A percentile compares a stretch with the other conserved stretches of the same genome.
These are phyloP conservation scores for Mesochorus sp. DNA, from an alignment of 2,888 invertebrate genomes.

Conservation along the genomic window DNA sequence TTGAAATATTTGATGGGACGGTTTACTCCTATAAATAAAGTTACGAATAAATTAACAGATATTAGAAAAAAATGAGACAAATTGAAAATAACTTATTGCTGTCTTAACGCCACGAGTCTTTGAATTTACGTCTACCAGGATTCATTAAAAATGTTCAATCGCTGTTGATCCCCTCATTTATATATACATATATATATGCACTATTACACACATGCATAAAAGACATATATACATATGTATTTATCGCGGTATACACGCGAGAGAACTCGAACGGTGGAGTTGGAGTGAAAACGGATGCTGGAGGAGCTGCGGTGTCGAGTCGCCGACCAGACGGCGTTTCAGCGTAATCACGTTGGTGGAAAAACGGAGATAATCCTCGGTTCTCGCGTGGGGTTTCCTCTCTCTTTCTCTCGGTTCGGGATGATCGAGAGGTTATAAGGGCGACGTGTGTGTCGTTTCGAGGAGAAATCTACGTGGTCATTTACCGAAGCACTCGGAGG, in stretches of 20 bases:
- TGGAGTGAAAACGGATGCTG: slow-evolving; percentile 59
- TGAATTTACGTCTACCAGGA: not conserved
- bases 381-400: slow-evolving; percentile 50
- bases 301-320: slow-evolving; percentile 56
- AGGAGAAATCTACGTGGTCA: slow-evolving; percentile 7
- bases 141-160: slow-evolving; percentile 49
- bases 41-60: not conserved
- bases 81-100: slow-evolving; percentile 72
- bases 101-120: not conserved
- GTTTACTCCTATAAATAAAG: not conserved
- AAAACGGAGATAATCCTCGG: slow-evolving; percentile 78
- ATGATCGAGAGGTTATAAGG: slow-evolving; percentile 67
- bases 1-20: not conserved
- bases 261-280: slow-evolving; percentile 52
- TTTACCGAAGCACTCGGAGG: slow-evolving; percentile 10
- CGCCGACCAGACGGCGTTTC: slow-evolving; percentile 72
- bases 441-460: slow-evolving; percentile 24
- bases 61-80: slow-evolving; percentile 37
- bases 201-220: not conserved
- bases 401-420: slow-evolving; percentile 63
- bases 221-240: slow-evolving; percentile 25
- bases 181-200: not conserved
- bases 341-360: slow-evolving; percentile 79
- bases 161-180: not conserved
- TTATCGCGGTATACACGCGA: slow-evolving; percentile 11